Evolutionary conservation across 1,140 invertebrate genomes (phyloP), one percentile per base, ranked within the genome.

Genomic region (Thalassaphorura encarpata): DNA sequence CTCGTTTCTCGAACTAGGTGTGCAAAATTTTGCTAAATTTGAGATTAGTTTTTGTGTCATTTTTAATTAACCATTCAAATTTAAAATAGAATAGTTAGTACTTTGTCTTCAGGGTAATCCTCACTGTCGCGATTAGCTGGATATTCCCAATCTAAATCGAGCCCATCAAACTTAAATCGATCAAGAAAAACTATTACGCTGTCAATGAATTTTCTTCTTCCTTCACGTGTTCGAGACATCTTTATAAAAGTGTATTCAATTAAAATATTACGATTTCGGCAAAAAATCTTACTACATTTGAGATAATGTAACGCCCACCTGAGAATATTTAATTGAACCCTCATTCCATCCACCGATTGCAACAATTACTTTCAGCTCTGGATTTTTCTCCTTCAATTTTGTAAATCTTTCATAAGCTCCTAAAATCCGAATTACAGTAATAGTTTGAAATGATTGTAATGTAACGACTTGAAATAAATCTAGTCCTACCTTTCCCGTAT

Each of bases 331-430:
- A n/a, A n/a, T n/a, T n/a, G n/a, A n/a, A n/a, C n/a, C n/a, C n/a
- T n/a, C n/a, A n/a, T n/a, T n/a, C n/a, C n/a, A n/a, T 4, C 76
- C 76, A 16, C 85, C 86, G 51, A 88, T 79, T 0, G 82, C 80
- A 0, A 86, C 66, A 21, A 87, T 45, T 0, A 76, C 71, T 66
- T 86, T 87, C 0, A 81, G 52, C 0, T 72, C 69, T 0, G 81
- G 77, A 67, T 82, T 85, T 11, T 61, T 54, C 13, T 75, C 50
- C 62, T 80, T 83, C 19, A 83, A 65, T 6, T 47, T 47, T 21
- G 69, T 75, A 60, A 82, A 77, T 29, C 71, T 63, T 18, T 69
- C 66, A 49, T 69, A 78, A 13, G 69, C 74, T 49, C 52, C 65
- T 27, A 19, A 13, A 42, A 42, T 13, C 18, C 18, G 21, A 43